Base-by-base conservation (phyloP, 2,113 vertebrate species). In the Atlantisia rogersi region DNA sequence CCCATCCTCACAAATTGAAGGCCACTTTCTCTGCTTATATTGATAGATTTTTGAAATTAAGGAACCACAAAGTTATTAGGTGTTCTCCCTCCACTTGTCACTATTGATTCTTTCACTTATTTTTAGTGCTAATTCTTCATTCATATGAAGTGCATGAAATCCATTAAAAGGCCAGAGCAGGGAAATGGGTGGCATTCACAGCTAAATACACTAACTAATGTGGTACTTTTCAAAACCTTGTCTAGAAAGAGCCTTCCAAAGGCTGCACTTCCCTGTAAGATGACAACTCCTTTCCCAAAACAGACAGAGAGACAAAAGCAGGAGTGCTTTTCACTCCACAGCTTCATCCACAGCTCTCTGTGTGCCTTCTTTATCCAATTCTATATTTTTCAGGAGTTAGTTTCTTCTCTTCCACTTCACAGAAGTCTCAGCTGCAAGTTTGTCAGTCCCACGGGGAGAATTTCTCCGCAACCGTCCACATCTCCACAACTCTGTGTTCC, bases 391-490 rank as follows among this genome's bases (percentile, higher is more conserved):
- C 44, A 80, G 26, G 71, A 91, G 29, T 64, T 12, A 58, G 4
- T 39, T 88, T 76, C 52, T 79, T 28, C 16, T 73, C 16, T 5
- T 53, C 15, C 31, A 15, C 10, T 80, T 60, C 18, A 19, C 29
- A 19, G 9, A 29, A 59, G 39, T 58, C 15, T 52, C 75, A 73
- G 15, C 15, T 53, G 6, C 44, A 6, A 82, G 18, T 15, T 92
- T 86, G n/a, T 32, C 11, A 53, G 16, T 92, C 28, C 25, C 55
- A 63, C 1, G 20, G 15, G 8, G 15, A 24, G 0, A 2, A 0
- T n/a, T 88, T 74, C 81, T 74, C 29, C 48, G 26, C 20, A 63
- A 35, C n/a, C 32, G 24, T 31, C 28, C 42, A 46, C 31, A 25
- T 39, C 37, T 56, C 18, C 2, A 5, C 24, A 69, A 35, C 16